Base-by-base conservation (phyloP, 2,888 invertebrate species). In the Scaptomyza caliginosa region DNA sequence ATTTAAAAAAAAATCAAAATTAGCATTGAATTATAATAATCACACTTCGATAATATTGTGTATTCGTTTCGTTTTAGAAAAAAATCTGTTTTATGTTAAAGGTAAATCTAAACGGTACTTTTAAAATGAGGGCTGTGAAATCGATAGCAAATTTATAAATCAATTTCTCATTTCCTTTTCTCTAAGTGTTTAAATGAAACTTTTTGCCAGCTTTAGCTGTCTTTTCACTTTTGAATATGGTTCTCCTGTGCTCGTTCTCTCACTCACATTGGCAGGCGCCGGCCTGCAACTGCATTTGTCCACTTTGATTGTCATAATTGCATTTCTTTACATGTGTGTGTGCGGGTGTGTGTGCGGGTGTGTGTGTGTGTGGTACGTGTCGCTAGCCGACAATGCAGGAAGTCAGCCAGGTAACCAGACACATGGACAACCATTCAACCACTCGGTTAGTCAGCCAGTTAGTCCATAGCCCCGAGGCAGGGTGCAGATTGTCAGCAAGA, bases 301-400 rank as follows among this genome's bases (percentile, higher is more conserved):
- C 80, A 82, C 66, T 74, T 80, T 79, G 80, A 83, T 80, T 83
- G 77, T 72, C 83, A 80, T 81, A 85, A 81, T 81, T 82, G 79
- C 74, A 78, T 78, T 81, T 77, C 81, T 73, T 66, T 76, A 58
- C 64, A 57, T 56, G 62, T 46, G 55, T 62, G 56, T 40, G 30
- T 38, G 16, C 7, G 13, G 26, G 19, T 54, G 42, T 48, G 68
- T 48, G 39, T 1, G 21, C 10, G 46, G 38, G 30, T n/a, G 26
- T 40, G 38, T 19, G 39, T 2, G 10, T 50, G 43, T 39, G 24
- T 40, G 52, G 42, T 42, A 52, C 54, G 59, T 62, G 54, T 68
- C 38, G 55, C 45, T 38, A 38, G 32, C 23, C 19, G 40, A 42
- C 63, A 68, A 50, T 51, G 51, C 42, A 49, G 64, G 48, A 39